Conservation (phyloP, 2,888 invertebrate species). For the Seladonia tumulorum region DNA sequence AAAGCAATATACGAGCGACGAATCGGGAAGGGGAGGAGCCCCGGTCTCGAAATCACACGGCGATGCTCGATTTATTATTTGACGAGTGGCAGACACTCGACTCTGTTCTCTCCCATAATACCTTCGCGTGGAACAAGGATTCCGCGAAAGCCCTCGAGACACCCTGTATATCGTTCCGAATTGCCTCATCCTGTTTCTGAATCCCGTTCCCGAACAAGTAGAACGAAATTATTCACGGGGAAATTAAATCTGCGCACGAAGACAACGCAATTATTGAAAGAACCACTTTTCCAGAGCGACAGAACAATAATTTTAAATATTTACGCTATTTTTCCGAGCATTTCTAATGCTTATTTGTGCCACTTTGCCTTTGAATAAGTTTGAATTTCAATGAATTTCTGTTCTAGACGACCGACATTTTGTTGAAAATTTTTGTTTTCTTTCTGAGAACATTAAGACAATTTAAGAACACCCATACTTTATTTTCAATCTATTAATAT, state of each 20-base stretch:
- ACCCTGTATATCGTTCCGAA: slow-evolving; percentile 24
- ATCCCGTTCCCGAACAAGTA: not conserved
- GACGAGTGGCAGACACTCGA: slow-evolving; percentile 34
- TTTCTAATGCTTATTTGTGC: not conserved
- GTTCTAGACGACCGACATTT: too few relatives aligned
- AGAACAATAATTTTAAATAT: not conserved
- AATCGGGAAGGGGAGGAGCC: not conserved
- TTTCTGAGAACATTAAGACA: too few relatives aligned
- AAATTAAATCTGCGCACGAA: not conserved
- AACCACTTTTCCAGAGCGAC: not conserved
- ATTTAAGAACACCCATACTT: too few relatives aligned
- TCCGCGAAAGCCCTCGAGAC: not conserved
- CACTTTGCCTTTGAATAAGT: too few relatives aligned
- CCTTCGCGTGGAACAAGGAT: slow-evolving; percentile 6
- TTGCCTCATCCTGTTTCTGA: not conserved
- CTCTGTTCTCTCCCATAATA: slow-evolving; percentile 8
- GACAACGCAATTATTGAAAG: not conserved
- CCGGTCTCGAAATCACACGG: not conserved
- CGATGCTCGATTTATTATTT: slow-evolving; percentile 31
- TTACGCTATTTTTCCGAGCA: not conserved
- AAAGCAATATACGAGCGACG: not conserved
- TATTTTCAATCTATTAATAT: too few relatives aligned
- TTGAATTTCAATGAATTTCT: too few relatives aligned
- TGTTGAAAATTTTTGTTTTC: too few relatives aligned
- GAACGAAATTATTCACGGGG: not conserved